Percentiles rank a stretch among this genome's conserved stretches.
These are phyloP conservation scores for Pterocles burchelli DNA, from an alignment of 2,113 vertebrate genomes.

Conservation along the genomic window DNA sequence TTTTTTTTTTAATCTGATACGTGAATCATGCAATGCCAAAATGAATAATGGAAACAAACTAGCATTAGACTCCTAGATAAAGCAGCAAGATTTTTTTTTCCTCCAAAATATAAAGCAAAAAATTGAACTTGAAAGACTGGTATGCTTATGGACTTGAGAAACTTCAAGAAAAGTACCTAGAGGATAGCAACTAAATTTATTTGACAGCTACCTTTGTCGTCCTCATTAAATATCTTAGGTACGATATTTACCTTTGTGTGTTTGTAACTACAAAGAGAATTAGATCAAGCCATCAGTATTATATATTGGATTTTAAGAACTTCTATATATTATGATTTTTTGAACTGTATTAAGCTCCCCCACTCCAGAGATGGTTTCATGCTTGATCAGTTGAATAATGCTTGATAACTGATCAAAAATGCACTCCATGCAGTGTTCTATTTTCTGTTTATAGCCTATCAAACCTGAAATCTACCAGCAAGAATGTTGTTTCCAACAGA, in stretches of 20 bases:
- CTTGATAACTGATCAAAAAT: background rate
- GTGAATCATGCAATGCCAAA: constrained; percentile 14
- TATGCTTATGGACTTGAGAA: background rate
- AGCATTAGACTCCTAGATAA: background rate
- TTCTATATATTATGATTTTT: too few relatives aligned
- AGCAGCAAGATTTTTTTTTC: background rate
- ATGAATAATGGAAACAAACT: background rate
- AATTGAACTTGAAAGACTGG: background rate
- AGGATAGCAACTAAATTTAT: background rate
- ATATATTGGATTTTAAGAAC: background rate
- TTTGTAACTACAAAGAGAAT: background rate
- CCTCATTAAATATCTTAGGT: background rate
- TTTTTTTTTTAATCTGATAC: background rate
- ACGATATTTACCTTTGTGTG: background rate
- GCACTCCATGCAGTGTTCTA: background rate
- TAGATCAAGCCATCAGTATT: background rate
- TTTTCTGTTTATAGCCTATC: background rate
- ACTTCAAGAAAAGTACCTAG: background rate
- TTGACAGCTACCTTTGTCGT: background rate
- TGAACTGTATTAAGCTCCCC: background rate
- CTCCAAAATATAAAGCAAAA: background rate
- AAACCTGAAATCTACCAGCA: background rate
- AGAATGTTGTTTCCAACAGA: background rate
- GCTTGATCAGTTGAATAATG: background rate
- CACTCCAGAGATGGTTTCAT: background rate